A percentile compares a stretch with the other conserved stretches of the same genome.
Evolutionary conservation across 2,797 vertebrate genomes (phyloP).

Genomic region (Hafferia zeledoni): DNA sequence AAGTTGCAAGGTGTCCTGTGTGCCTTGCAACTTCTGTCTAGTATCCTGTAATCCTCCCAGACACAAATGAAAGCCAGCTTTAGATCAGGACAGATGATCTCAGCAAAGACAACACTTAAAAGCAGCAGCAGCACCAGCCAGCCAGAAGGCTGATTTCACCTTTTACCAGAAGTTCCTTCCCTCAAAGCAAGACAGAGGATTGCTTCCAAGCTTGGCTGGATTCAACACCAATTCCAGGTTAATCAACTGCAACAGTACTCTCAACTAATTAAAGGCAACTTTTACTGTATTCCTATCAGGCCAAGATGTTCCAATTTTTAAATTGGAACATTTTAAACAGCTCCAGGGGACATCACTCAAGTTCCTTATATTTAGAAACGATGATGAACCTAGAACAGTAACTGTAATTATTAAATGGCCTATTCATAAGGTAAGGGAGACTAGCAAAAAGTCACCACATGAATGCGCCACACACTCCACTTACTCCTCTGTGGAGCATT

Average conservation of each 20-base stretch:
- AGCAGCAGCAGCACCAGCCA: background rate
- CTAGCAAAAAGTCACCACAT: background rate
- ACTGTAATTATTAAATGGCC: background rate
- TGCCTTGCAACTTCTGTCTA: background rate
- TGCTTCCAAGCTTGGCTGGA: background rate
- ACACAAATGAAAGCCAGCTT: background rate
- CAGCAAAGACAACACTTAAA: background rate
- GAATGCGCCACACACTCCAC: background rate
- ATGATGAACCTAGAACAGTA: background rate
- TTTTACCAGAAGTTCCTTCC: background rate
- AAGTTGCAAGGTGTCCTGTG: background rate
- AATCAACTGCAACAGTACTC: background rate
- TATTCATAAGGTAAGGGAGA: background rate
- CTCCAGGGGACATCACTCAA: background rate
- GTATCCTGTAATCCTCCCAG: background rate
- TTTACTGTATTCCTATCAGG: background rate
- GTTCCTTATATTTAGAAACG: background rate
- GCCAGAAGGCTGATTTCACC: background rate
- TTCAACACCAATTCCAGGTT: background rate
- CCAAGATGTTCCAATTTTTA: background rate
- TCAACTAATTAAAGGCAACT: background rate
- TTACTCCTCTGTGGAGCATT: background rate
- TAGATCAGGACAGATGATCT: background rate
- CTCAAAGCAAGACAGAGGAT: background rate
- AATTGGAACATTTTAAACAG: constrained; percentile 7